phyloP scores from a whole-genome alignment of 2,113 vertebrate species.

The Phylloscopus trochilus region DNA sequence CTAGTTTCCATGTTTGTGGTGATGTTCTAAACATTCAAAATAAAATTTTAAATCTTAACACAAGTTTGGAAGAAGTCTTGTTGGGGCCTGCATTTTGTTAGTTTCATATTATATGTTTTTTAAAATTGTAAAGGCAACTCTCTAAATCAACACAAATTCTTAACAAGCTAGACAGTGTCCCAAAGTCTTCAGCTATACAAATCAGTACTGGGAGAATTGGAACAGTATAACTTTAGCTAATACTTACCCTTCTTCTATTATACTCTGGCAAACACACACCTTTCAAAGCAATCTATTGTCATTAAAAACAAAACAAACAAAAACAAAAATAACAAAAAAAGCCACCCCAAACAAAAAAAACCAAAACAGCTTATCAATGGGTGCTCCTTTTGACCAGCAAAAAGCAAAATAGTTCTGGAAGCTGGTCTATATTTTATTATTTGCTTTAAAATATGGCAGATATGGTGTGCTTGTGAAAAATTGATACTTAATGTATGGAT shows the following conservation, averaged over 20 bases:
- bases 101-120: not conserved
- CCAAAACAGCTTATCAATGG: not conserved
- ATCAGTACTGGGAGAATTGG: not conserved
- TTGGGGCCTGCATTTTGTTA: not conserved
- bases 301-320: not conserved
- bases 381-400: not conserved
- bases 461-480: not conserved
- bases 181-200: not conserved
- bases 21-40: slow-evolving; percentile 65
- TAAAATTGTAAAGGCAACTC: not conserved
- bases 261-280: not conserved
- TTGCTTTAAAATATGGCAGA: not conserved
- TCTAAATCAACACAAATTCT: not conserved
- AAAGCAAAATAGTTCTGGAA: not conserved
- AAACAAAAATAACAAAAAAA: too few species aligned
- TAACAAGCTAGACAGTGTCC: not conserved
- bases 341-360: not conserved
- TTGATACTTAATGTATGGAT: not conserved
- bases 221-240: not conserved
- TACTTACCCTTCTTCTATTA: not conserved
- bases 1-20: slow-evolving; percentile 68
- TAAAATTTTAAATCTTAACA: slow-evolving; percentile 66
- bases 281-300: not conserved
- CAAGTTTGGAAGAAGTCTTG: not conserved
- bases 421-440: not conserved